phyloP scores from a whole-genome alignment of 2,113 vertebrate species.

The Macquaria australasica region DNA sequence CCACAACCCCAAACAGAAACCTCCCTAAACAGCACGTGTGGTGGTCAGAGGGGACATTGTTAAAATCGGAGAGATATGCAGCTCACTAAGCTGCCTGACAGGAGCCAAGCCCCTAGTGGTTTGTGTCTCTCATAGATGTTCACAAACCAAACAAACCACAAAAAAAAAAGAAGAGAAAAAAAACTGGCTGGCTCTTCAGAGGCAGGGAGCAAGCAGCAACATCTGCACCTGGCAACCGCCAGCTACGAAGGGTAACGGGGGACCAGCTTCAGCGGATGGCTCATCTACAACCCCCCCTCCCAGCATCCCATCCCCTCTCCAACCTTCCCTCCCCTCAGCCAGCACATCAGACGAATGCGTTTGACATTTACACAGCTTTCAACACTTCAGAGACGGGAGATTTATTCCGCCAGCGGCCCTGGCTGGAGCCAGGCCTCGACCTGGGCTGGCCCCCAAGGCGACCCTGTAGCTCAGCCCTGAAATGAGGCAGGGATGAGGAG shows the following conservation, averaged over 20 bases:
- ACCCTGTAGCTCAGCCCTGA: slow-evolving; percentile 73
- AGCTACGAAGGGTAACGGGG: slow-evolving; percentile 59
- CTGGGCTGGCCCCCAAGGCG: slow-evolving; percentile 63
- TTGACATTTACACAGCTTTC: slow-evolving; percentile 84
- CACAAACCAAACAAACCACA: slow-evolving; percentile 46
- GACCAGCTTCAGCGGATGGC: slow-evolving; percentile 64
- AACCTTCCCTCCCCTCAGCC: slow-evolving; percentile 56
- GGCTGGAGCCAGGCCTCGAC: slow-evolving; percentile 68
- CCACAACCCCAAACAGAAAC: slow-evolving; percentile 53
- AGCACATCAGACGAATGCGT: slow-evolving; percentile 75
- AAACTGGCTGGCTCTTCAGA: slow-evolving; percentile 64
- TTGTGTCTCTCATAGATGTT: slow-evolving; percentile 66
- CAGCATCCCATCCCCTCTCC: slow-evolving; percentile 33
- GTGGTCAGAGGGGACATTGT: slow-evolving; percentile 75
- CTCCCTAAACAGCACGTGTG: slow-evolving; percentile 59
- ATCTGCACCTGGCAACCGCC: slow-evolving; percentile 79
- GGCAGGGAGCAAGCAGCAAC: slow-evolving; percentile 70
- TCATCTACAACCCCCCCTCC: slow-evolving; percentile 59
- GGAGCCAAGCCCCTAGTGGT: slow-evolving; percentile 68
- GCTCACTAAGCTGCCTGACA: slow-evolving; percentile 76
- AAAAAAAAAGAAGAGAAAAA: slow-evolving; percentile 1
- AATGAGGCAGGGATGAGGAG: slow-evolving; percentile 50
- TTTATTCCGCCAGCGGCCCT: slow-evolving; percentile 75
- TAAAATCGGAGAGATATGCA: slow-evolving; percentile 75
- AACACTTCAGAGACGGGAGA: slow-evolving; percentile 77